Conservation (phyloP, 2,113 vertebrate species). For the Dermatemys mawii region DNA sequence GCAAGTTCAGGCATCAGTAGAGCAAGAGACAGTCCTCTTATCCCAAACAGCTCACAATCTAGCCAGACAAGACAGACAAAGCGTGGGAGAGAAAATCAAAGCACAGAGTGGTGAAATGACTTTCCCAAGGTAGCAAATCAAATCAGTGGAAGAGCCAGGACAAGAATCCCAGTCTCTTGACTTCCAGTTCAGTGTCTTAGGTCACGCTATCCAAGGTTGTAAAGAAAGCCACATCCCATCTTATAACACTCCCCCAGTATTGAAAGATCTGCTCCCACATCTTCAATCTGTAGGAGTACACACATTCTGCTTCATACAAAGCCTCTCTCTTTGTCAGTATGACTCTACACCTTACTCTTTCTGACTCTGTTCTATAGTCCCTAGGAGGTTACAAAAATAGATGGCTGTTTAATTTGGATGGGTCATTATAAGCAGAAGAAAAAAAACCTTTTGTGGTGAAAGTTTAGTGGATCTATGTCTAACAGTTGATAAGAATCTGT, state of each 20-base stretch:
- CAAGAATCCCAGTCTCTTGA: neutral
- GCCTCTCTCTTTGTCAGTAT: neutral
- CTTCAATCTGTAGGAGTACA: neutral
- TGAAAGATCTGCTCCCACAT: neutral
- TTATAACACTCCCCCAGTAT: neutral
- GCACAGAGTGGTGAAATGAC: neutral
- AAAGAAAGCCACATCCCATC: neutral
- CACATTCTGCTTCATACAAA: neutral
- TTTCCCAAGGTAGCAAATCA: neutral
- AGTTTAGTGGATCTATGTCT: too few relatives aligned
- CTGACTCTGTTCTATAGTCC: neutral
- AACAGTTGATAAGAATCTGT: too few relatives aligned
- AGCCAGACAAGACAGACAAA: neutral
- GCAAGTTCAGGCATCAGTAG: neutral
- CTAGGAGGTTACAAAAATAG: rapidly evolving
- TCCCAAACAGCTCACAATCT: neutral
- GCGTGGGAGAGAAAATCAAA: neutral
- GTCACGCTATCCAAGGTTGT: neutral
- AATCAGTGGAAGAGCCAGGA: rapidly evolving
- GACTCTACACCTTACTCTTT: too few relatives aligned
- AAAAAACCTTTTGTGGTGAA: too few relatives aligned
- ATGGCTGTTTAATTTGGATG: neutral
- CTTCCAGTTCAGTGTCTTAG: neutral
- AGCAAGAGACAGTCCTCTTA: neutral
- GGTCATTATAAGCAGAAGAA: too few relatives aligned